These are phyloP conservation scores for Xiphophorus hellerii DNA, from an alignment of 2,113 vertebrate species.

Conservation along the genomic window DNA sequence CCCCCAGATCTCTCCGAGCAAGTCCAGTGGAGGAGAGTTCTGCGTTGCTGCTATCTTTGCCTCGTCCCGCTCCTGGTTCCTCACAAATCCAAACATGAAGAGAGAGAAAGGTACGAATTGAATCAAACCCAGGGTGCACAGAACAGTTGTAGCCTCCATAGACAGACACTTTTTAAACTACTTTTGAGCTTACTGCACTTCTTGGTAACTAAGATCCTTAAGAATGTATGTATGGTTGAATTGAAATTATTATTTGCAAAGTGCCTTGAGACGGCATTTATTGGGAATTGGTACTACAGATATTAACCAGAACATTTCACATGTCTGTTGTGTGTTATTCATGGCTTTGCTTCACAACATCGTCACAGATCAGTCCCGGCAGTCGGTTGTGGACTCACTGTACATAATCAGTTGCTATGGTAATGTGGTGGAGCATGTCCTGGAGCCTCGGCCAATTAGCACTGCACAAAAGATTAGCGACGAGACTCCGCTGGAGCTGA, in stretches of 20 bases:
- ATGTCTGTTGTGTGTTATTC: neutral
- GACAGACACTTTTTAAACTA: no score
- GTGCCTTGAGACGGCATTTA: no score
- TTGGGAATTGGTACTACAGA: no score
- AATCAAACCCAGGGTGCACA: no score
- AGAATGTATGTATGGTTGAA: no score
- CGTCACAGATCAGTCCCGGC: constrained; percentile 89
- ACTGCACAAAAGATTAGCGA: constrained; percentile 93
- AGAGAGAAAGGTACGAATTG: constrained; percentile 92
- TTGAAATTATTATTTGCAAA: no score
- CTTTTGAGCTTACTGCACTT: no score
- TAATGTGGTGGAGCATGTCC: constrained; percentile 92
- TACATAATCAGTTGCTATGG: constrained; percentile 97
- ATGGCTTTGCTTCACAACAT: constrained; percentile 6
- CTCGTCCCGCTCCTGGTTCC: constrained; percentile 94
- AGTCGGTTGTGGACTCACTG: constrained; percentile 92
- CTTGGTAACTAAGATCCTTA: no score
- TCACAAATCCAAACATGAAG: constrained; percentile 93
- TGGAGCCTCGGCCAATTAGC: constrained; percentile 94
- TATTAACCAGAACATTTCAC: no score
- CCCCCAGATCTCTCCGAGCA: constrained; percentile 97
- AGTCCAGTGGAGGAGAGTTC: constrained; percentile 94
- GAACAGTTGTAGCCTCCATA: neutral
- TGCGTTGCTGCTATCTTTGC: constrained; percentile 93
- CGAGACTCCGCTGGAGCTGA: constrained; percentile 94